Base-by-base conservation (phyloP, 53 echinoderm and acorn worm genomes). In the Holothuria leucospilota region DNA sequence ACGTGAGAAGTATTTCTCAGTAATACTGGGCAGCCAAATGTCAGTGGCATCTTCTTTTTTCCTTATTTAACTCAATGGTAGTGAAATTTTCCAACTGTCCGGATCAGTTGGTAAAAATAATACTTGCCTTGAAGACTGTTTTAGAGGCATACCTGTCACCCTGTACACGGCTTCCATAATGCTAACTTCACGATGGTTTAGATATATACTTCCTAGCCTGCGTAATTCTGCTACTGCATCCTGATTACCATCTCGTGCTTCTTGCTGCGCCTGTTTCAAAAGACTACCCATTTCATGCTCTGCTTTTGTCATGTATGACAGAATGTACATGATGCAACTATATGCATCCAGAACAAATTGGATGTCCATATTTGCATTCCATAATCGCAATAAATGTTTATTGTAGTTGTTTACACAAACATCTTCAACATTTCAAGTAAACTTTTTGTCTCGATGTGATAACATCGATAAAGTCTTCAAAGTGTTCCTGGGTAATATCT, bases 281-380 rank as follows among this genome's bases (percentile, higher is more conserved):
- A 94, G 80, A 18, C 69, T 40, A 23, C 94, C 89, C 79, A 91
- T 89, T 89, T 94, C 89, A 59, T 89, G 63, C 84, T 91, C 94
- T 63, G 91, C 62, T 63, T 92, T 94, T 2, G 83, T 66, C 75
- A 94, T 89, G 61, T 89, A 91, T 2, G 91, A 91, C 23, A 94
- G 68, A 15, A 94, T 88, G 59, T 91, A 94, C n/a, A 46, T 72
- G 8, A 86, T 71, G 69, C 91, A 91, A 5, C 85, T 77, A 61
- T 89, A 91, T 12, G 79, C 81, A 84, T 94, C 89, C n/a, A 86
- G 21, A 6, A 91, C 82, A 71, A 63, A 91, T 58, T 94, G 91
- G 28, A 94, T 68, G 58, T 94, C 89, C 84, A 91, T 91, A 59
- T 94, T 91, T 1, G 87, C 93, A 86, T 93, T 93, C 93, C 93